A percentile compares a stretch with the other conserved stretches of the same genome.
Conservation (phyloP, 2,113 vertebrate genomes). For the Eulacestoma nigropectus region DNA sequence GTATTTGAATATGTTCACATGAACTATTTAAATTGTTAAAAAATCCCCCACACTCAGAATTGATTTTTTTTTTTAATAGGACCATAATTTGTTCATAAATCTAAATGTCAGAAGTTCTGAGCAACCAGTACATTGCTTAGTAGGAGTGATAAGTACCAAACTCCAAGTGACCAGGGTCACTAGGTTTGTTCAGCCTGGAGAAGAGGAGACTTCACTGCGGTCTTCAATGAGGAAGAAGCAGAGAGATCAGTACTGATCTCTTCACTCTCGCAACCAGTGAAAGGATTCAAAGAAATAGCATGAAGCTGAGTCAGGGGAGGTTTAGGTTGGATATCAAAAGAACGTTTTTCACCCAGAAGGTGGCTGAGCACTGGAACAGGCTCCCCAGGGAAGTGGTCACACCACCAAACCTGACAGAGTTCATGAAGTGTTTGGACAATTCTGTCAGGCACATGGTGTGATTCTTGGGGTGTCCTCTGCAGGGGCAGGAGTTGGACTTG, state of each 20-base stretch:
- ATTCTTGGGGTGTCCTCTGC: neutral
- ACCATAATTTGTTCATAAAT: neutral
- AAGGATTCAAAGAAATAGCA: neutral
- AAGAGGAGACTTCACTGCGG: accelerated
- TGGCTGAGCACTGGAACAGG: neutral
- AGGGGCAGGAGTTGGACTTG: neutral
- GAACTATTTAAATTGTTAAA: neutral
- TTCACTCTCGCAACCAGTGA: neutral
- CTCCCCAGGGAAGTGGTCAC: neutral
- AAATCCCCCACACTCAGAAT: accelerated
- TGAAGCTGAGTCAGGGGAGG: neutral
- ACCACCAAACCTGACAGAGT: neutral
- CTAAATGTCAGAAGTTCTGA: neutral
- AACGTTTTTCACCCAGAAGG: neutral
- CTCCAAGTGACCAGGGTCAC: neutral
- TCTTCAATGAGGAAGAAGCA: neutral
- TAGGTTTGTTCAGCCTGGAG: neutral
- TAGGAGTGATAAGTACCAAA: neutral
- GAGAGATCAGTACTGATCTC: neutral
- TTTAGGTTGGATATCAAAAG: neutral
- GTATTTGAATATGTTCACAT: neutral
- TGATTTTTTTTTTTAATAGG: neutral
- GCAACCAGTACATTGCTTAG: neutral
- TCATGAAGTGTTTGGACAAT: neutral
- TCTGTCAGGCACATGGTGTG: neutral